Evolutionary conservation across 2,797 vertebrate genomes (phyloP), one percentile per base, ranked within the genome.

Genomic region (Danio albolineatus): DNA sequence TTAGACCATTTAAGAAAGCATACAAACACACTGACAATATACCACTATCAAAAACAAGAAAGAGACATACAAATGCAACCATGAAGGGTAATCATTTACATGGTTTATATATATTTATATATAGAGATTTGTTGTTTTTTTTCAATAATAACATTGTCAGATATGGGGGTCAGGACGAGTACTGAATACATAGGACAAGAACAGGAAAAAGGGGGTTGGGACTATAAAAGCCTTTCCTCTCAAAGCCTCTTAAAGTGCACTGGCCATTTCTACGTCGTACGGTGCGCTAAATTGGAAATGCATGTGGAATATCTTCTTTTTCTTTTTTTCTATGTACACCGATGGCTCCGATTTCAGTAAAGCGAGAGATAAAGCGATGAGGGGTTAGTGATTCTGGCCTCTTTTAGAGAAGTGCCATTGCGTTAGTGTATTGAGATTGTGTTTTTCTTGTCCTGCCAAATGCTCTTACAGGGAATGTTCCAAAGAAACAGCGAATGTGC

Each of bases 11-110:
- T 78, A 73, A 64, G 84, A 66, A 80, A 83, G 83, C 86, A 86
- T 89, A 89, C 77, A 85, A 14, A 89, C 77, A 89, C 75, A 21
- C 81, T 77, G 80, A 86, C 8, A 84, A 86, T 86, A 79, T 54
- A 49, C 74, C 78, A 84, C 77, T 79, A 83, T 74, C 67, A 82
- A 82, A 69, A 82, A 78, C 76, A 85, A 85, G 74, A 82, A 73
- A 39, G 19, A 76, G 73, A 79, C 83, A 79, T 77, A 86, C 78
- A 79, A 81, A 48, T 65, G 43, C 83, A 79, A 61, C 69, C 78
- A 80, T 83, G 59, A 73, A 59, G 79, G 71, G 49, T 71, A 76
- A 65, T 83, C 87, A 59, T 57, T 70, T 73, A 79, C 67, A 76
- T 62, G 76, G 77, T 84, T 82, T 85, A 71, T 76, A 76, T 78